Percentiles rank a stretch among this genome's conserved stretches.
Conservation (phyloP, 1,140 invertebrate species). For the Campoletis sonorensis region DNA sequence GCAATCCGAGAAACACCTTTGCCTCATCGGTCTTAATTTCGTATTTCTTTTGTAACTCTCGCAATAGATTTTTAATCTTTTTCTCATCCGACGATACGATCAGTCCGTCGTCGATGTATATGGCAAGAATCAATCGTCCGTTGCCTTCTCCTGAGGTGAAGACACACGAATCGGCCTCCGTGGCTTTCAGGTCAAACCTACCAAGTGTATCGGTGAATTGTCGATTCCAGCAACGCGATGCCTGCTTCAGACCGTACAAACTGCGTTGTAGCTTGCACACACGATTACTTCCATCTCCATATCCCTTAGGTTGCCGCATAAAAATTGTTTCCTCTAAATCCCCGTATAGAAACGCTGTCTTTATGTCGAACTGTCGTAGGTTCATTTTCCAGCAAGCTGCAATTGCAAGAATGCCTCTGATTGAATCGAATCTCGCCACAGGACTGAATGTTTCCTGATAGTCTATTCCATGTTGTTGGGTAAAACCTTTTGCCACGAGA, state of each 20-base stretch:
- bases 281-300: constrained; percentile 54
- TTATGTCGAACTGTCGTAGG: constrained; percentile 63
- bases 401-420: constrained; percentile 44
- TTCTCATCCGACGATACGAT: too few species aligned
- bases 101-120: too few species aligned
- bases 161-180: constrained; percentile 67
- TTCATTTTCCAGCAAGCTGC: constrained; percentile 33
- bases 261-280: constrained; percentile 66
- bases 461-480: constrained; percentile 65
- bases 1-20: constrained; percentile 21
- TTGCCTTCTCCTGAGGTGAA: not conserved
- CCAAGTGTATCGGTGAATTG: too few species aligned
- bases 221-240: constrained; percentile 70
- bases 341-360: constrained; percentile 68
- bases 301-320: constrained; percentile 65
- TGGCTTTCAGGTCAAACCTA: constrained; percentile 60
- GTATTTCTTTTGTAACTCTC: constrained; percentile 4
- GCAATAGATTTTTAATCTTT: too few species aligned
- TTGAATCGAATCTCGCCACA: constrained; percentile 58
- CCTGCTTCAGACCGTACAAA: constrained; percentile 74
- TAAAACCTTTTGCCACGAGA: constrained; percentile 67
- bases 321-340: constrained; percentile 63
- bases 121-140: too few species aligned
- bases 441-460: constrained; percentile 63
- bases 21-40: not conserved